Evolutionary conservation across 2,113 vertebrate genomes (phyloP).

Genomic region (Acanthochromis polyacanthus): DNA sequence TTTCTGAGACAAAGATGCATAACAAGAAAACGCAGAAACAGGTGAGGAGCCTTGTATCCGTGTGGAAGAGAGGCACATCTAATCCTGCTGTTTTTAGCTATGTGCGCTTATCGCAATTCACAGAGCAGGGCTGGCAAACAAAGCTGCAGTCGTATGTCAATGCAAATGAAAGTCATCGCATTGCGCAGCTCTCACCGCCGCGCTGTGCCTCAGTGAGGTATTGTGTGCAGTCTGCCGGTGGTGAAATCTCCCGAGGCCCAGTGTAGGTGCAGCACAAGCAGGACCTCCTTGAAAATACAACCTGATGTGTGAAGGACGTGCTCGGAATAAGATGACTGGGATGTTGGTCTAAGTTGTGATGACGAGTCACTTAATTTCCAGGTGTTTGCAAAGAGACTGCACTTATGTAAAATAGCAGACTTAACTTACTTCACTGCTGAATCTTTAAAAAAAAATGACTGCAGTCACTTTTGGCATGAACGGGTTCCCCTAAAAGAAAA

Average conservation of each 20-base stretch:
- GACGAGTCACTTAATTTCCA: conserved; percentile 16
- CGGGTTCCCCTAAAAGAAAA: neutral
- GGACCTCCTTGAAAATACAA: conserved; percentile 46
- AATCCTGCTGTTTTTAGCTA: conserved; percentile 70
- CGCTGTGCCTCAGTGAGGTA: conserved; percentile 30
- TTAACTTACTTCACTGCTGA: neutral
- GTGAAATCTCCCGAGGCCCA: conserved; percentile 35
- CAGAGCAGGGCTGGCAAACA: conserved; percentile 69
- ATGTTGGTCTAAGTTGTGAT: neutral
- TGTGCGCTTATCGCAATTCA: conserved; percentile 65
- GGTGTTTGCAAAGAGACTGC: neutral
- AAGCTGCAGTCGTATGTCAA: conserved; percentile 53
- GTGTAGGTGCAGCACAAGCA: conserved; percentile 35
- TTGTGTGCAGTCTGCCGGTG: conserved; percentile 46
- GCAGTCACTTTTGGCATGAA: neutral
- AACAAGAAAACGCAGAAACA: conserved; percentile 49
- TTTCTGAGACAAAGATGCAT: conserved; percentile 45
- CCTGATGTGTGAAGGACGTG: conserved; percentile 31
- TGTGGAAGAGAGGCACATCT: conserved; percentile 47
- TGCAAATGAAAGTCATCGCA: conserved; percentile 71
- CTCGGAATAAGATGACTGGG: conserved; percentile 20
- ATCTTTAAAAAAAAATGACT: neutral
- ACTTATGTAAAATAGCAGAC: neutral
- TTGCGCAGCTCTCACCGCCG: conserved; percentile 30
- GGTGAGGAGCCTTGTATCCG: conserved; percentile 44